Evolutionary conservation across 2,888 invertebrate species (phyloP), one percentile per base, ranked within the genome.

Genomic region (Dicranocentrus wangi): DNA sequence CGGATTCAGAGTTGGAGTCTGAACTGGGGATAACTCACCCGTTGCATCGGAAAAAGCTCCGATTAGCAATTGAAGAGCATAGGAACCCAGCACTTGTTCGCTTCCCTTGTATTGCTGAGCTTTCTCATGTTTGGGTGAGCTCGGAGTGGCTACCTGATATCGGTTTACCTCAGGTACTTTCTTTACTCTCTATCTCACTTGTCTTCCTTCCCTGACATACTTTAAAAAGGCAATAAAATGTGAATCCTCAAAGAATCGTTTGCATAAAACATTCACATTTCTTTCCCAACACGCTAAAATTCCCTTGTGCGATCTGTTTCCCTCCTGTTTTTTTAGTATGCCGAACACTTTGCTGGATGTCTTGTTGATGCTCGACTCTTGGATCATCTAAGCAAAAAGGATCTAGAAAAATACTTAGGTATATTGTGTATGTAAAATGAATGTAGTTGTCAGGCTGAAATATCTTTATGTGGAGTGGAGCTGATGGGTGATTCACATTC

Each of bases 291-390:
- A n/a, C n/a, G n/a, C n/a, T 39, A 58, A 39, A 70, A 70, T 25
- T 42, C 63, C 23, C 58, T 66, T 47, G 55, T 61, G 55, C 32
- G n/a, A 63, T 79, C 32, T 68, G 21, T 65, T 76, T 47, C 47
- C 28, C 69, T 32, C 32, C 23, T 53, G 39, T 28, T 72, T 72
- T 87, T 88, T 84, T 92, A 97, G 92, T 97, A 97, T 89, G 93
- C 94, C 0, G 95, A 96, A 87, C 93, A 93, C 66, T 97, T 97
- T 89, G 92, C 96, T 85, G 93, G 94, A 55, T 96, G 94, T 87
- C 92, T 97, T 89, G 95, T 98, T 21, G 97, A 98, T 89, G 97
- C 97, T 1, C 92, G 97, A 78, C 94, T 98, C 93, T 90, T 98
- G 88, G 96, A 97, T 88, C 95, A 95, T 81, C 91, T 98, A 87